phyloP scores from a whole-genome alignment of 2,797 vertebrate species.

The Bucorvus abyssinicus region DNA sequence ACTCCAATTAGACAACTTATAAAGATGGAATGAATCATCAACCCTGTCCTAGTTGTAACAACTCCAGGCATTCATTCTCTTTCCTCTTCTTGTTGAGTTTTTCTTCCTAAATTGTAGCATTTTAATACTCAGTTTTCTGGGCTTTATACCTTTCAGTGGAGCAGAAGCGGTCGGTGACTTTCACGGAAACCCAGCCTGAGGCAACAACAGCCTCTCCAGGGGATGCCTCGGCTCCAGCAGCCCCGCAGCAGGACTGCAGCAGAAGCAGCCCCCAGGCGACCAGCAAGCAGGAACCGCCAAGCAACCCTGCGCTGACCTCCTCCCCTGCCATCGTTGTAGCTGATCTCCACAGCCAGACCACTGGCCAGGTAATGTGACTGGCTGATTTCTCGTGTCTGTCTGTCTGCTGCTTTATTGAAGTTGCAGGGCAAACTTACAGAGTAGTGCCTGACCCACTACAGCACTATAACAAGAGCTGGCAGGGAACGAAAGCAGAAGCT shows the following conservation, averaged over 20 bases:
- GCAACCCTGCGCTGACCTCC: conserved; percentile 74
- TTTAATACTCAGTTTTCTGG: neutral
- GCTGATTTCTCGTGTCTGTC: accelerated
- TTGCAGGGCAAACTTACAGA: neutral
- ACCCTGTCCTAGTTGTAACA: neutral
- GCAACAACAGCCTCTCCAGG: conserved; percentile 20
- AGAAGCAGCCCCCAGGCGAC: conserved; percentile 56
- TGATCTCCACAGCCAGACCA: conserved; percentile 80
- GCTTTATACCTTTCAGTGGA: conserved; percentile 71
- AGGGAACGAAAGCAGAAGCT: neutral
- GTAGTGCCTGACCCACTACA: accelerated
- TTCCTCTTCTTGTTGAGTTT: neutral
- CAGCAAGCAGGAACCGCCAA: conserved; percentile 66
- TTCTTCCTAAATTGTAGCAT: neutral
- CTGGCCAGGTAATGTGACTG: conserved; percentile 75
- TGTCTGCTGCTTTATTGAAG: neutral
- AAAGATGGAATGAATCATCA: neutral
- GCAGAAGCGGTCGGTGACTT: conserved; percentile 96
- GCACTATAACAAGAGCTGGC: neutral
- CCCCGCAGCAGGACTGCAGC: conserved; percentile 44
- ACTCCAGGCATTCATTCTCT: neutral
- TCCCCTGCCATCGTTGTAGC: conserved; percentile 77
- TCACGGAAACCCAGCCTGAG: conserved; percentile 87
- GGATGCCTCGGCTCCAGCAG: conserved; percentile 8
- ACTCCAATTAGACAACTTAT: neutral